Evolutionary conservation across 2,888 invertebrate species (phyloP).

Genomic region (Hesperia comma): DNA sequence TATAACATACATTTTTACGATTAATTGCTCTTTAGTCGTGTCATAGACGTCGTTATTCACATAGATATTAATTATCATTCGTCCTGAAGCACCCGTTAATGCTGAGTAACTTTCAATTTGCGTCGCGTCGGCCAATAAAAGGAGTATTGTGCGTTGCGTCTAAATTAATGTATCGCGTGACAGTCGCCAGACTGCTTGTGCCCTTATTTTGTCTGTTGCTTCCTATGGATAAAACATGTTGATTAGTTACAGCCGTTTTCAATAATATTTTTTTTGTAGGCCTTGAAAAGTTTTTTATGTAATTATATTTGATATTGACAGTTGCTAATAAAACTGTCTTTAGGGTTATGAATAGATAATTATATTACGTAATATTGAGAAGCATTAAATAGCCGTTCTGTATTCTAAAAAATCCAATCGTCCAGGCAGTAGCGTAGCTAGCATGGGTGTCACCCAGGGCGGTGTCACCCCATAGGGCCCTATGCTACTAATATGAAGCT

Average conservation of each 20-base stretch:
- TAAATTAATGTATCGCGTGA: constrained; percentile 18
- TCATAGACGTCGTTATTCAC: background rate
- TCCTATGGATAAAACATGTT: background rate
- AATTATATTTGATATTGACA: background rate
- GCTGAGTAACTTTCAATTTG: constrained; percentile 22
- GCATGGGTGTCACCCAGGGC: no score
- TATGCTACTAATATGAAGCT: no score
- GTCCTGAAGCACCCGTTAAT: background rate
- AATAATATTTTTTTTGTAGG: background rate
- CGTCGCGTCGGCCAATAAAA: constrained; percentile 14
- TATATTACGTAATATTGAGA: no score
- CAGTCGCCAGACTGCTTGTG: constrained; percentile 5
- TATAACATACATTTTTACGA: background rate
- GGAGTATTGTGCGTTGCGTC: constrained; percentile 8
- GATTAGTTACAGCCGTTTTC: no score
- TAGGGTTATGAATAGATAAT: no score
- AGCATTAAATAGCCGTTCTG: no score
- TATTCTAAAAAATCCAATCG: no score
- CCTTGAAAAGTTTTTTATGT: no score
- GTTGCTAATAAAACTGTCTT: no score
- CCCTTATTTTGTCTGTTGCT: constrained; percentile 13
- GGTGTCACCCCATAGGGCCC: no score
- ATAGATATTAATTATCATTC: background rate
- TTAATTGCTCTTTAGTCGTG: background rate
- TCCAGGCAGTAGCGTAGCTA: no score